Conservation (phyloP, 2,797 vertebrate genomes). For the Rhinophrynus dorsalis region DNA sequence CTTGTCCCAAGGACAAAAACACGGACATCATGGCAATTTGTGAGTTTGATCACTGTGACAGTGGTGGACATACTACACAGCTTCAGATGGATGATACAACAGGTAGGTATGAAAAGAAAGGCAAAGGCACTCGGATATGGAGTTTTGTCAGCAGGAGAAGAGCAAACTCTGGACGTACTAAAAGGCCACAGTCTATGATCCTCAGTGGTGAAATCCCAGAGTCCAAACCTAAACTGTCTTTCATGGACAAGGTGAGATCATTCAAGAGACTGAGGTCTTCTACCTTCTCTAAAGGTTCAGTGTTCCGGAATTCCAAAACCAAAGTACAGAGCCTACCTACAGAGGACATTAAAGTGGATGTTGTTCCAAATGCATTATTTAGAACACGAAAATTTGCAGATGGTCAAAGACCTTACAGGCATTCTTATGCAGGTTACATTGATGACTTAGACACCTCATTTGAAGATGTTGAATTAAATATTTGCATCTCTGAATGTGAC, state of each 20-base stretch:
- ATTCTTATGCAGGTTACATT: constrained; percentile 83
- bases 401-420: constrained; percentile 74
- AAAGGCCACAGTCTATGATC: constrained; percentile 88
- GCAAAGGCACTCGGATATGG: constrained; percentile 79
- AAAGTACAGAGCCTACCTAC: constrained; percentile 67
- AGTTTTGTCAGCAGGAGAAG: constrained; percentile 82
- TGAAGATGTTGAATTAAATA: constrained; percentile 76
- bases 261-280: constrained; percentile 83
- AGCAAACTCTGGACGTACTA: constrained; percentile 68
- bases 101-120: constrained; percentile 59
- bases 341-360: constrained; percentile 63
- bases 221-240: constrained; percentile 79
- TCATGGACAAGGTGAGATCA: constrained; percentile 82
- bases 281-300: constrained; percentile 67
- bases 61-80: constrained; percentile 52
- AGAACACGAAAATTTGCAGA: constrained; percentile 66
- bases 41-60: constrained; percentile 62
- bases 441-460: constrained; percentile 84
- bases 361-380: constrained; percentile 70
- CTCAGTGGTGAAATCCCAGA: constrained; percentile 72
- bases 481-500: constrained; percentile 62
- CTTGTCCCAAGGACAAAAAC: constrained; percentile 71
- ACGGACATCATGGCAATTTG: constrained; percentile 67
- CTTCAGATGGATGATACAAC: constrained; percentile 59
- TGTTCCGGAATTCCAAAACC: constrained; percentile 63